Base-by-base conservation (phyloP, 2,113 vertebrate species). In the Synchiropus splendidus region DNA sequence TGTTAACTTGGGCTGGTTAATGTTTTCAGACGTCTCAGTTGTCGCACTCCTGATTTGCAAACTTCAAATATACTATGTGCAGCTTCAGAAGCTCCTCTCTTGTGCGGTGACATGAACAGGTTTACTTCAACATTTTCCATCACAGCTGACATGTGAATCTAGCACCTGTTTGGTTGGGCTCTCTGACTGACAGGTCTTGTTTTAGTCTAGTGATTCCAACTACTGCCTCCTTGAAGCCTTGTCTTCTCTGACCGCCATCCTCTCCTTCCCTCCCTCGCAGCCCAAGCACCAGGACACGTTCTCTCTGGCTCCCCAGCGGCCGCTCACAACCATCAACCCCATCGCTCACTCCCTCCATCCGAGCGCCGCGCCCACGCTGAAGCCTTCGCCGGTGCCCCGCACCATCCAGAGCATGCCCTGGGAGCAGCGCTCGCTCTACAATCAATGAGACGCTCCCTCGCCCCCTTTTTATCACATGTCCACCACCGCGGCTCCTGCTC, bases 371-470 rank as follows among this genome's bases (percentile, higher is more conserved):
- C 61, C 79, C 36, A 76, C 77, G 10, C 77, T 82, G 67, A 82
- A 82, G 61, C 79, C 79, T 47, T 73, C 79, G 47, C 77, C 79
- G 0, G 70, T 82, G 61, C 74, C 77, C 16, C 79, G 79, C 46
- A 71, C 64, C 72, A 79, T 82, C 66, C 79, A 82, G 72, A 50
- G 70, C 58, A 79, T 82, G 77, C 79, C 77, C 39, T 82, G 79
- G 79, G 79, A 82, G 71, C 79, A 82, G 74, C 79, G 79, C 52
- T 79, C 79, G 12, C 79, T 82, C 61, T 82, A 82, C 74, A 82
- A 82, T 70, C 79, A 82, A 76, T 82, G 75, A 82, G 51, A 57
- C 0, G 1, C 14, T 12, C 41, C 12, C 12, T 21, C 13, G 16
- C 31, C 14, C 2, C 21, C 21, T 27, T 27, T 27, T 27, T 27